These are phyloP conservation scores for Darevskia mixta DNA, from an alignment of 2,797 vertebrate species.

Conservation along the genomic window DNA sequence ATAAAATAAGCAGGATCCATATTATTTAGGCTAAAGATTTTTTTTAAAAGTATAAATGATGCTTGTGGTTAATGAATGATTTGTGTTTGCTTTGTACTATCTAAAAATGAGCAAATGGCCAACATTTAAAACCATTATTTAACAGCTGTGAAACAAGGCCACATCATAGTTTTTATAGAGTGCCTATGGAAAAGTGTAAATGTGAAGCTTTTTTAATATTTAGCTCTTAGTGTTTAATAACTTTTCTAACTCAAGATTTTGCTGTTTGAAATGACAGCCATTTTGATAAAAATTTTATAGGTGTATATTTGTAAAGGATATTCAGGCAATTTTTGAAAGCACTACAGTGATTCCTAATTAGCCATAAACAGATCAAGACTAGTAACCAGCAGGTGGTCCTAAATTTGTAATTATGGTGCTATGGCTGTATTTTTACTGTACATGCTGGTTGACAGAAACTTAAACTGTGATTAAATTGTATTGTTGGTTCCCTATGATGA, in stretches of 20 bases:
- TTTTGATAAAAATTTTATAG: slow-evolving; percentile 82
- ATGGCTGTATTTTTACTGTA: slow-evolving; percentile 79
- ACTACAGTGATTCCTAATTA: slow-evolving; percentile 76
- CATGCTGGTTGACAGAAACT: slow-evolving; percentile 71
- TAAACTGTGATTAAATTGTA: slow-evolving; percentile 78
- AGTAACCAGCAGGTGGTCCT: slow-evolving; percentile 77
- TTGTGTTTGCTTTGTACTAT: slow-evolving; percentile 64
- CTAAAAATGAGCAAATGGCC: slow-evolving; percentile 46
- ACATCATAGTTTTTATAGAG: slow-evolving; percentile 73
- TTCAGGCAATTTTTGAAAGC: slow-evolving; percentile 80
- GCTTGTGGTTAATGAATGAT: slow-evolving; percentile 71
- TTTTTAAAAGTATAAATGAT: slow-evolving; percentile 67
- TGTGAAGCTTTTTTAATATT: slow-evolving; percentile 74
- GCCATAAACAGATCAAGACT: slow-evolving; percentile 78
- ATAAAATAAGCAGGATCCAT: slow-evolving; percentile 55
- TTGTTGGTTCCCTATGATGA: slow-evolving; percentile 66
- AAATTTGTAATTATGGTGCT: slow-evolving; percentile 83
- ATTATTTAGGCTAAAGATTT: slow-evolving; percentile 63
- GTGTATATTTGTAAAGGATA: slow-evolving; percentile 83
- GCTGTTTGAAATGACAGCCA: slow-evolving; percentile 73
- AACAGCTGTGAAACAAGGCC: slow-evolving; percentile 67
- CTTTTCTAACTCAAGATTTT: slow-evolving; percentile 79
- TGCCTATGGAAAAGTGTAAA: slow-evolving; percentile 77
- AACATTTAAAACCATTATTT: slow-evolving; percentile 48
- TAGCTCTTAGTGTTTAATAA: slow-evolving; percentile 77